Evolutionary conservation across 2,113 vertebrate species (phyloP), one percentile per base, ranked within the genome.

Genomic region (Campylomormyrus tamandua): DNA sequence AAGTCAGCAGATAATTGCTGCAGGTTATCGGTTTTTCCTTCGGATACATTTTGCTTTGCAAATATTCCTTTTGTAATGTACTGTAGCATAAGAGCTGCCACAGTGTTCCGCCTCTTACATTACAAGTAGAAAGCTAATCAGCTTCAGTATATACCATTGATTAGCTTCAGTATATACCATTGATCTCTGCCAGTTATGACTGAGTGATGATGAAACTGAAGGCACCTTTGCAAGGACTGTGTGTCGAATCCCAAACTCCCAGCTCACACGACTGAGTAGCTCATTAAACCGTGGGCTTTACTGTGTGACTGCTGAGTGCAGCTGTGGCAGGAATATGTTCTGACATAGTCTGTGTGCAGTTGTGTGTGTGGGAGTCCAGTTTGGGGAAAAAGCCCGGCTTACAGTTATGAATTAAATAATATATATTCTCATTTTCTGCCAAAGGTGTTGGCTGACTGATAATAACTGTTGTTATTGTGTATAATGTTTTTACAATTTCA

Each of bases 391-490:
- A 13, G 62, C 27, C 58, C 10, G 27, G 62, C 27, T 77, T 74
- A 31, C 62, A 21, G 66, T 52, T 56, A 45, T 49, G 42, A 83
- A 62, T 39, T 89, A 39, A 84, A 85, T 62, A 84, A 66, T 42
- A 24, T 8, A 27, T 62, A 17, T 89, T 56, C 80, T n/a, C 21
- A 50, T 49, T 83, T 83, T 17, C 70, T 89, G 89, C 89, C 88
- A 27, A 89, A 87, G 58, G 50, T 87, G 91, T 92, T 62, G 88
- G 56, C 49, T 83, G 86, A 89, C 42, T 62, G 88, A 83, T 87
- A 52, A 89, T 92, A 66, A 87, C 89, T 92, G 91, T 89, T 84
- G 50, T 53, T 39, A 11, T 27, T 56, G 83, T 89, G 62, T 83
- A 3, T 42, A 56, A 56, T 39, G 66, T 27, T 89, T 46, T 50